Base-by-base conservation (phyloP, 2,888 invertebrate species). In the Callyntrura guangdongensis region DNA sequence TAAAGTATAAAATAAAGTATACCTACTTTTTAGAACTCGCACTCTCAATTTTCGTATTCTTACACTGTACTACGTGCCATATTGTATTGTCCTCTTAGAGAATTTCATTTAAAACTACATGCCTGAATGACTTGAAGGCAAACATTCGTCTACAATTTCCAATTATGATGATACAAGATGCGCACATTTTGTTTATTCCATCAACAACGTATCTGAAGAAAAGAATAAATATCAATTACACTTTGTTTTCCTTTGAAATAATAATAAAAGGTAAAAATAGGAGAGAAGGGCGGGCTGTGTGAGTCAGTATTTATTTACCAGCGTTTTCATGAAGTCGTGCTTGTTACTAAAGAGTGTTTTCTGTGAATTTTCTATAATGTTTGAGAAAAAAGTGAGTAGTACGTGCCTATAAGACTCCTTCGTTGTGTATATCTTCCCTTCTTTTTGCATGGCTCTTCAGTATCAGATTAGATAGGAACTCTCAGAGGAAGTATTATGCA, bases 171-270 rank as follows among this genome's bases (percentile, higher is more conserved):
- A 53, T 14, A 56, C 56, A 14, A n/a, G n/a, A 56, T 25, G 56
- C 56, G 79, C 77, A 22, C 77, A 77, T 53, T 53, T 74, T 53
- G 49, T 53, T 22, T 74, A 45, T 49, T 79, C 6, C 2, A 49
- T 27, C 53, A 74, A 22, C 49, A 69, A 4, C 36, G 36, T 36
- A 4, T 47, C 49, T 53, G 53, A 20, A 59, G 20, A 36, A 59
- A 81, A 36, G 14, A 81, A 56, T 59, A 81, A 56, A 79, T 56
- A 79, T 81, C 59, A 81, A 61, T 81, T 81, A 61, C 59, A 81
- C 12, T 61, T 79, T 79, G 27, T 53, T 53, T 53, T 36, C 36
- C 25, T 56, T 17, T 56, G n/a, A 49, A 77, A 77, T 53, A 53
- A 56, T 56, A 79, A 49, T 53, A 53, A 22, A n/a, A 77, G 53